Conservation (phyloP, 2,113 vertebrate genomes). For the Ctenomys sociabilis region DNA sequence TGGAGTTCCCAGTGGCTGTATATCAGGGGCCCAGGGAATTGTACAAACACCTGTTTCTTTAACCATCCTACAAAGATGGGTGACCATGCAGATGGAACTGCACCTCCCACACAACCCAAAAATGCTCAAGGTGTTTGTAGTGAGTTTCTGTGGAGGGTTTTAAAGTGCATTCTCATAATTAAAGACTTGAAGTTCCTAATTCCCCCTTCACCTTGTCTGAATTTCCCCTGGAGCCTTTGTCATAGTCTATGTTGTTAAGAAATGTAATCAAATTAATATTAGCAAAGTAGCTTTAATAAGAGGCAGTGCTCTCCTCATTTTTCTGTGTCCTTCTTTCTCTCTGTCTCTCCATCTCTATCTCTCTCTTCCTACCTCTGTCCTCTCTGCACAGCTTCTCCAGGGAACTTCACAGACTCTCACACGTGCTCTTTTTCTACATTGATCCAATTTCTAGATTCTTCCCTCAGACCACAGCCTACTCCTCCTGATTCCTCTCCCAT, state of each 20-base stretch:
- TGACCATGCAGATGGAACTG: background rate
- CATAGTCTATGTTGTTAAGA: constrained; percentile 50
- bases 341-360: background rate
- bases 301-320: background rate
- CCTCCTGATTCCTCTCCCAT: background rate
- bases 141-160: constrained; percentile 1
- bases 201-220: constrained; percentile 42
- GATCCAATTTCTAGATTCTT: background rate
- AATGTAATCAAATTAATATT: constrained; percentile 61
- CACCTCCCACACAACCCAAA: background rate
- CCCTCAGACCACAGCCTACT: background rate
- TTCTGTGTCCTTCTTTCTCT: too few relatives aligned
- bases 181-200: constrained; percentile 61
- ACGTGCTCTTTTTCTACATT: accelerated
- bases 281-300: constrained; percentile 1
- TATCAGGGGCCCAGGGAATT: background rate
- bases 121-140: background rate
- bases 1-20: accelerated
- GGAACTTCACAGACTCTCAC: background rate
- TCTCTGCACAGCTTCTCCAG: background rate
- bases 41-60: background rate
- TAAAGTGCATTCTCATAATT: constrained; percentile 46
- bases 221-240: constrained; percentile 57
- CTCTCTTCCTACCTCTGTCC: background rate
- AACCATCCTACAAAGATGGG: background rate